Evolutionary conservation across 1,140 invertebrate genomes (phyloP), one percentile per base, ranked within the genome.

Genomic region (Myzus persicae): DNA sequence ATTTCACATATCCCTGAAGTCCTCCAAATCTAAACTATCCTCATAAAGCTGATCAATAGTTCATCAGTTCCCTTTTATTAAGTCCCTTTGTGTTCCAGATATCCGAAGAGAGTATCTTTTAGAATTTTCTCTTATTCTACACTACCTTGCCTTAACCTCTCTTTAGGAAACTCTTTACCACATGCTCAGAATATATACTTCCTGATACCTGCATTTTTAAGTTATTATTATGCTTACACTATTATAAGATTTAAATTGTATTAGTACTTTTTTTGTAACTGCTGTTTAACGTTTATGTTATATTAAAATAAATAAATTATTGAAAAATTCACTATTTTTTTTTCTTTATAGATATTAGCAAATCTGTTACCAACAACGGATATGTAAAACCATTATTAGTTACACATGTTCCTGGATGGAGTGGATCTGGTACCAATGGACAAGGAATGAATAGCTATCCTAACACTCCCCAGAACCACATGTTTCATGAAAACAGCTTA

Each of bases 361-460:
- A 97, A 94, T 96, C 96, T 94, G 96, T 96, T 18, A 95, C 96
- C 11, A 97, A 96, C 94, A 98, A 98, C 95, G 98, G 98, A 26
- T 99, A 99, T 95, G 98, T 99, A 44, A 97, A 97, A 94, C 98
- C 98, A 31, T 95, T 97, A 46, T 95, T 99, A 94, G 97, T 98
- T 85, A 98, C 98, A 0, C 97, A 98, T 93, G 97, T 99, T 87
- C 98, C 97, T 84, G 96, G 97, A 5, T 97, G 96, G 96, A 95
- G 95, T 36, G 95, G 95, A 84, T 95, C 95, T 24, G 94, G 94
- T 7, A 94, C 95, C 8, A 48, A 59, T 42, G 91, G 94, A 48
- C 81, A 59, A 95, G 93, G 94, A 90, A 90, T 76, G 46, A 95
- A 90, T 95, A 95, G 93, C 95, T 95, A 40, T 95, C 96, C 36